Evolutionary conservation across 1,140 invertebrate genomes (phyloP), one percentile per base, ranked within the genome.

Genomic region (Hyles vespertilio): DNA sequence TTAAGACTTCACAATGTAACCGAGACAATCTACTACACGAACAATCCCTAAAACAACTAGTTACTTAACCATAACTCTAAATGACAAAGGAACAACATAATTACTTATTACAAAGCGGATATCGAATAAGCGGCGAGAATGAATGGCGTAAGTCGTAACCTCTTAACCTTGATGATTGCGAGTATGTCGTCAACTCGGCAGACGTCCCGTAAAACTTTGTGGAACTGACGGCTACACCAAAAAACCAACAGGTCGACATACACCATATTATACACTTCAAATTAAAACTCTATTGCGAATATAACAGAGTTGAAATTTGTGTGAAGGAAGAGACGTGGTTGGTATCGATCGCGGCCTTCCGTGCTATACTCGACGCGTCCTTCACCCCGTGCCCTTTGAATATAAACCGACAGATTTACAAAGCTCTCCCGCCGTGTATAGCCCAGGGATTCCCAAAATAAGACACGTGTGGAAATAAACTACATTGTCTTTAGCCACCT

Each of bases 351-450:
- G 69, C 45, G 36, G 55, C 58, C 64, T 56, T 60, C 56, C 63
- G 32, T 56, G 56, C 67, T 59, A 63, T 63, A 71, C 66, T 58
- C 51, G 53, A 51, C 47, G 63, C 77, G 81, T 84, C 81, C 79
- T 84, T 84, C 77, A 81, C 81, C 81, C 69, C 79, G 72, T 84
- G 79, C 73, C 81, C 81, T 81, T 81, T 79, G 58, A 48, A 59
- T 67, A 56, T 68, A 65, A 71, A 52, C 56, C 69, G 53, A 50
- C 70, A 50, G 59, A 69, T 69, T 72, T 60, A 51, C 48, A 46
- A n/a, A 48, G 36, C 36, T 40, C 36, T 40, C 36, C 8, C 36
- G 4, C 36, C 8, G 36, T 5, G 8, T 40, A 40, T 40, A 40
- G 8, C 36, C 36, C 36, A 40, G 36, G 36, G 36, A 40, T 40